A percentile compares a stretch with the other conserved stretches of the same genome.
These are phyloP conservation scores for Pristionchus entomophagus DNA, from an alignment of 2,888 invertebrate species.

Conservation along the genomic window DNA sequence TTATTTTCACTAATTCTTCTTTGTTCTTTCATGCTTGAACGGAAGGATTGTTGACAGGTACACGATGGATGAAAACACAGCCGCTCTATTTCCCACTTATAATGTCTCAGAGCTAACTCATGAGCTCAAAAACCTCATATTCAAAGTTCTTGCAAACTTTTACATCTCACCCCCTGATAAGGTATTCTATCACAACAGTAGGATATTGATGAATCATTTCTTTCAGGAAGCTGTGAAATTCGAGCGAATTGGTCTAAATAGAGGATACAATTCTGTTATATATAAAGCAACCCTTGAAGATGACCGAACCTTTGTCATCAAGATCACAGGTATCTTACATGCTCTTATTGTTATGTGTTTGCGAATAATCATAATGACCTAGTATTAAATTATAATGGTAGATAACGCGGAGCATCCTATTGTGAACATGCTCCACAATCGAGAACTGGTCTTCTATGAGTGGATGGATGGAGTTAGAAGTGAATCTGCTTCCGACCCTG, in stretches of 20 bases:
- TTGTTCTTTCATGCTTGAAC: too few species aligned
- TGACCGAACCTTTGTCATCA: neutral
- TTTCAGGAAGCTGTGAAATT: neutral
- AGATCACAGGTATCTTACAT: neutral
- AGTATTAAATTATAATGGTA: neutral
- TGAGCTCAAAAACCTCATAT: neutral
- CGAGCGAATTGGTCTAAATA: neutral
- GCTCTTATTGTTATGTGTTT: too few species aligned
- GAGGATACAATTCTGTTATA: slow-evolving; percentile 9
- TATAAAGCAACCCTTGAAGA: neutral
- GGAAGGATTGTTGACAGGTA: too few species aligned
- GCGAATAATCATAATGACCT: neutral
- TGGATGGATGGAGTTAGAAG: neutral
- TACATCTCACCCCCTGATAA: neutral
- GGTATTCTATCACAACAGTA: neutral
- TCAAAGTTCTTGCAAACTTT: neutral
- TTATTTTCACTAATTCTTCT: too few species aligned
- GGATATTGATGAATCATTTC: neutral
- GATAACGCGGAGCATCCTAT: neutral
- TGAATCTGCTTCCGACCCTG: neutral
- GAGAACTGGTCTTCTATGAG: neutral
- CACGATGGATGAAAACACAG: too few species aligned
- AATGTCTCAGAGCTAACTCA: slow-evolving; percentile 26
- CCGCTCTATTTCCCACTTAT: too few species aligned
- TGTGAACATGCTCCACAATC: neutral